phyloP scores from a whole-genome alignment of 2,888 invertebrate genomes.

The Netelia melanura region DNA sequence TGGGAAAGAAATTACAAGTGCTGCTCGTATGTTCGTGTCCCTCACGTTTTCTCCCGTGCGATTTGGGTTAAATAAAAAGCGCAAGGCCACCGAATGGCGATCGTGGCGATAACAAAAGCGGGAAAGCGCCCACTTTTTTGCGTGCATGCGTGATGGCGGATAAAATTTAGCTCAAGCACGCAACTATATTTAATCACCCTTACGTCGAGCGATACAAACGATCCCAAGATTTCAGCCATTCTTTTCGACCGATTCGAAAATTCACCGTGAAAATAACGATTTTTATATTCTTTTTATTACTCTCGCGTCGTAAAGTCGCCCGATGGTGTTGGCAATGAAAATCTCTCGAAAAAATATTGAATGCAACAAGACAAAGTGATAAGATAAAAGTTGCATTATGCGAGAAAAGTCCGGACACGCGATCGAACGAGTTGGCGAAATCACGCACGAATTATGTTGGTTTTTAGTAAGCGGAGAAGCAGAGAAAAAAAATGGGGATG shows the following conservation, averaged over 20 bases:
- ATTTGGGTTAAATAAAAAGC: conserved; percentile 66
- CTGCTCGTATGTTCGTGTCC: conserved; percentile 29
- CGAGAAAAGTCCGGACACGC: no score
- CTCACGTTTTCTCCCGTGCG: background rate
- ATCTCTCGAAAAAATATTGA: no score
- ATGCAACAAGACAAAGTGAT: no score
- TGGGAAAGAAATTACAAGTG: conserved; percentile 9
- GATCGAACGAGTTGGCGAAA: background rate
- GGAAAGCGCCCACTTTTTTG: background rate
- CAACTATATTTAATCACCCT: conserved; percentile 25
- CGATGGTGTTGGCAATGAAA: no score
- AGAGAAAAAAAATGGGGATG: background rate
- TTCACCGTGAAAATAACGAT: background rate
- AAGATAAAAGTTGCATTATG: no score
- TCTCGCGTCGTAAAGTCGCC: background rate
- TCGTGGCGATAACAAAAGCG: conserved; percentile 64
- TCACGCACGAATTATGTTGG: background rate
- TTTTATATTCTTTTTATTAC: background rate
- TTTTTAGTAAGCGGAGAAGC: background rate
- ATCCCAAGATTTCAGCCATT: background rate
- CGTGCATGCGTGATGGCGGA: conserved; percentile 40
- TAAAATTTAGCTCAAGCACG: conserved; percentile 42
- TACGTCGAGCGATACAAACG: background rate
- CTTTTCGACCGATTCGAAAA: background rate
- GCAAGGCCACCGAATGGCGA: conserved; percentile 61